Base-by-base conservation (phyloP, 2,888 invertebrate genomes). In the Ophonus ardosiacus region DNA sequence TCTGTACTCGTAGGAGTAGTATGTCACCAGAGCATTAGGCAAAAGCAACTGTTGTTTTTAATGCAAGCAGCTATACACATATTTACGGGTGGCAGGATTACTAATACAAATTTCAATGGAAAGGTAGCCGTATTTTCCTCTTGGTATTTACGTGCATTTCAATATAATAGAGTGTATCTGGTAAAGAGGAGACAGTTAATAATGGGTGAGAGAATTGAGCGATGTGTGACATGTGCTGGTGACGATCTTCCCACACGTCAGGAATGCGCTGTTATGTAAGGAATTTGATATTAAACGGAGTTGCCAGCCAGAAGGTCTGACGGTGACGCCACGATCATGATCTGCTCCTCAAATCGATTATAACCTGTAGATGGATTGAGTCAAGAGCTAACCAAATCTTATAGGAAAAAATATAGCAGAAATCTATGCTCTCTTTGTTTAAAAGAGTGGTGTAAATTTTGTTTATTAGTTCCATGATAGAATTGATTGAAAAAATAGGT, bases 211-310 rank as follows among this genome's bases (percentile, higher is more conserved):
- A 31, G 7, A 2, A 3, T 4, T 38, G 68, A 68, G n/a, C 3
- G 38, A 68, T 15, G 24, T 68, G 68, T 68, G 68, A 68, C 68
- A 38, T 63, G 63, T 24, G 63, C 24, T 63, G 15, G 13, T 17
- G 68, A 68, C n/a, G 68, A 68, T 68, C 24, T n/a, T 31, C n/a
- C 13, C 24, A 7, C 68, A 68, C 24, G 68, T 68, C 68, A 68
- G 15, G 68, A 68, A 68, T 68, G 68, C 15, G 68, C 1, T 38
- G 68, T 31, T 68, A 15, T 68, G 68, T 68, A 31, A 68, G 15
- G 38, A 68, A 68, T 68, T 38, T 68, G 68, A 68, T 68, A 68
- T 68, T 68, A 68, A 68, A 68, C 24, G 10, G 68, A 68, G 68
- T 68, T 24, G 31, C 31, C 15, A n/a, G 68, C n/a, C 68, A 38